phyloP scores from a whole-genome alignment of 2,888 invertebrate genomes.

The Agrochola litura region DNA sequence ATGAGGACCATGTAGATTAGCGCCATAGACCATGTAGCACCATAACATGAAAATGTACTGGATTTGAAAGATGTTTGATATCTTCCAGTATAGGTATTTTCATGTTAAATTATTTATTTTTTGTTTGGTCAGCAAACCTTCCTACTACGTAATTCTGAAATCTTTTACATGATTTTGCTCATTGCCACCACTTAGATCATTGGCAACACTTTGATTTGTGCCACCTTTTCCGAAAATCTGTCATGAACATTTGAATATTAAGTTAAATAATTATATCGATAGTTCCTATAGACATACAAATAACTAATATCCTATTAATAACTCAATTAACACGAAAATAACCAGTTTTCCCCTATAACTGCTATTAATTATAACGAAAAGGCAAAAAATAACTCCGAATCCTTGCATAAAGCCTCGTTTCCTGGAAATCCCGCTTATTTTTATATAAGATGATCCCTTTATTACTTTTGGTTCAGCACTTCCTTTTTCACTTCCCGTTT shows the following conservation, averaged over 20 bases:
- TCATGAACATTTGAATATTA: not conserved
- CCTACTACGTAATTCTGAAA: not conserved
- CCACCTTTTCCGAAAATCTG: too few relatives aligned
- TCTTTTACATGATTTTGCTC: not conserved
- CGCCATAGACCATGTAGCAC: not conserved
- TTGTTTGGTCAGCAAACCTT: not conserved
- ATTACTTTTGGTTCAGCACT: not conserved
- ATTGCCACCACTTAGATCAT: not conserved
- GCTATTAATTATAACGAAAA: not conserved
- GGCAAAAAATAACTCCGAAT: not conserved
- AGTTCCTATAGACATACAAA: not conserved
- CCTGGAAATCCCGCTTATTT: not conserved
- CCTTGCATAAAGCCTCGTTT: not conserved
- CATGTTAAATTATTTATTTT: not conserved
- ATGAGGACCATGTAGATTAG: too few relatives aligned
- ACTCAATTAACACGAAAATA: conserved; percentile 1
- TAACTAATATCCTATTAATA: conserved; percentile 3
- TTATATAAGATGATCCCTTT: not conserved
- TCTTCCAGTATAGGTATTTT: not conserved
- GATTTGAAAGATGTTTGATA: not conserved
- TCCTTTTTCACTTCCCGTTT: not conserved
- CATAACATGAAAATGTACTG: not conserved
- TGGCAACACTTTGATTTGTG: not conserved
- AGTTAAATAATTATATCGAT: not conserved
- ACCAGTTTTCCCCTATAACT: not conserved